Percentiles rank a stretch among this genome's conserved stretches.
These are phyloP conservation scores for Anniella stebbinsi DNA, from an alignment of 2,797 vertebrate genomes.

Conservation along the genomic window DNA sequence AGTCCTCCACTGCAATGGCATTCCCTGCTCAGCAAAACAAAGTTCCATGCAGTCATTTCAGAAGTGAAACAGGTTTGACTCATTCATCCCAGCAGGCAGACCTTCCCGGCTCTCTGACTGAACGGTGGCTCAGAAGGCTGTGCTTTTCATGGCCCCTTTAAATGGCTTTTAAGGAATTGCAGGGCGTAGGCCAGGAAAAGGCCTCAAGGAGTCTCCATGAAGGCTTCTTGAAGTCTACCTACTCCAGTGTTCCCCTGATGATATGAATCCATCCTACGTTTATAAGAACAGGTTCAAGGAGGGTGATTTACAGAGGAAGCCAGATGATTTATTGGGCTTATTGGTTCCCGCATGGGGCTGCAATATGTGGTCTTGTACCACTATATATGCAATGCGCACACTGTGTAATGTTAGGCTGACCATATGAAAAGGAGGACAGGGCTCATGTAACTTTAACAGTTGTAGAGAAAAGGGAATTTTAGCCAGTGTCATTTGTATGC, in stretches of 20 bases:
- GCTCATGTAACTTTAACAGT: no score
- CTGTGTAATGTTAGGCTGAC: no score
- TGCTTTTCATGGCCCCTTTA: neutral
- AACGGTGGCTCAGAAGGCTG: neutral
- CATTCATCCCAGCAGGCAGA: constrained; percentile 10
- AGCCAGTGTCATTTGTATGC: no score
- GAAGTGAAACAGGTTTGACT: constrained; percentile 15
- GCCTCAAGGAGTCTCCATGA: neutral
- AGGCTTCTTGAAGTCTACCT: neutral
- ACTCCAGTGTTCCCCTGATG: neutral
- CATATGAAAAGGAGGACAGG: no score
- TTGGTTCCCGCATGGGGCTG: neutral
- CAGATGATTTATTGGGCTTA: neutral
- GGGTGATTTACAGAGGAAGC: neutral
- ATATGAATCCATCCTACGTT: neutral
- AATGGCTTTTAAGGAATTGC: neutral
- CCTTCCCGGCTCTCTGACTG: neutral
- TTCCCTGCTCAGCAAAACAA: constrained; percentile 35
- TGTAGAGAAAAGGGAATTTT: no score
- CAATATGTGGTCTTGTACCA: neutral
- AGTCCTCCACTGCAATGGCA: constrained; percentile 26
- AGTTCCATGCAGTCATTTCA: constrained; percentile 28
- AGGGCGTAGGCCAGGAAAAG: neutral
- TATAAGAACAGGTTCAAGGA: neutral
- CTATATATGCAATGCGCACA: neutral